Evolutionary conservation across 2,888 invertebrate genomes (phyloP).

Genomic region (Biston stratarius): DNA sequence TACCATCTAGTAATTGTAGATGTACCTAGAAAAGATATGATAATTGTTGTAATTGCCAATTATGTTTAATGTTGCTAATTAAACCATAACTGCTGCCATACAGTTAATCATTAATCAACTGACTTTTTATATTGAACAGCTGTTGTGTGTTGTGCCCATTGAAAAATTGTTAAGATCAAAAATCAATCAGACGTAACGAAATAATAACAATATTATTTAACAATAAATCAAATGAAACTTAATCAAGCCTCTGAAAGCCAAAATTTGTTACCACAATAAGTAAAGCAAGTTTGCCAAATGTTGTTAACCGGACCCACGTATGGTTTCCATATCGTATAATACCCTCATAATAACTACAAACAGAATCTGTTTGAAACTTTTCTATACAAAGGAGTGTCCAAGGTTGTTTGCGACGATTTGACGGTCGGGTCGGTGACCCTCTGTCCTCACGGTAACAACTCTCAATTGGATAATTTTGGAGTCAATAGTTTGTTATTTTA

Average conservation of each 20-base stretch:
- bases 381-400: constrained; percentile 44
- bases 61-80: no score
- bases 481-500: constrained; percentile 46
- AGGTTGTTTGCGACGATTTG: constrained; percentile 44
- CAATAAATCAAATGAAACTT: constrained; percentile 3
- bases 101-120: no score
- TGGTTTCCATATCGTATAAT: constrained; percentile 47
- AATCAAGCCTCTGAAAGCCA: constrained; percentile 1
- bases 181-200: background rate
- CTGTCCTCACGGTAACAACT: constrained; percentile 35
- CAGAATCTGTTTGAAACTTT: constrained; percentile 30
- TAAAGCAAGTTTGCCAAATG: constrained; percentile 15
- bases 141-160: no score
- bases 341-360: constrained; percentile 50
- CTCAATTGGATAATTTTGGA: constrained; percentile 31
- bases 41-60: no score
- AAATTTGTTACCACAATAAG: constrained; percentile 11
- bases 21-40: no score
- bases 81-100: no score
- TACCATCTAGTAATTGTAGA: no score
- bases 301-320: constrained; percentile 43
- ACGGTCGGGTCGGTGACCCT: constrained; percentile 38
- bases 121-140: no score
- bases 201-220: constrained; percentile 4
- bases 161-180: no score